These are phyloP conservation scores for Desmophyllum pertusum DNA, from an alignment of 92 coral and sea anemone genomes.

Conservation along the genomic window DNA sequence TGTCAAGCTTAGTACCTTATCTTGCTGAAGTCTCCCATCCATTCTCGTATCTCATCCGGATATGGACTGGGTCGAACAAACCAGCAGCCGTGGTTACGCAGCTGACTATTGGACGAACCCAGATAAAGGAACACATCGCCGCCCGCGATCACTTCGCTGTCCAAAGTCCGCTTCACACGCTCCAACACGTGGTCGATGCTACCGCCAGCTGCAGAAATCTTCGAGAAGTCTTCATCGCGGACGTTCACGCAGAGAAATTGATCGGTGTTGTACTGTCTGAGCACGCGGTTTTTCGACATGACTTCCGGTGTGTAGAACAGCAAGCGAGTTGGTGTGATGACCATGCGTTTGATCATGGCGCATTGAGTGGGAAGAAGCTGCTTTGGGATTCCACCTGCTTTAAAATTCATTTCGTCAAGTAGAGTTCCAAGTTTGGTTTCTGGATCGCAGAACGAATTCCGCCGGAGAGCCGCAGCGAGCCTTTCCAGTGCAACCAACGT, in stretches of 20 bases:
- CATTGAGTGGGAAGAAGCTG: conserved; percentile 80
- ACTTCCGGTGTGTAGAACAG: conserved; percentile 85
- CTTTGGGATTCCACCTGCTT: conserved; percentile 46
- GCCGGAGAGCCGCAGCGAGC: conserved; percentile 54
- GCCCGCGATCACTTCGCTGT: conserved; percentile 71
- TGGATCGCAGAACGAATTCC: conserved; percentile 84
- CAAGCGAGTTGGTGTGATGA: conserved; percentile 89
- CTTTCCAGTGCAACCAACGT: conserved; percentile 65
- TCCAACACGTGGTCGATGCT: conserved; percentile 59
- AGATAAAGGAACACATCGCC: conserved; percentile 70
- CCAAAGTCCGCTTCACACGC: conserved; percentile 62
- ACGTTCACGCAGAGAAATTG: conserved; percentile 81
- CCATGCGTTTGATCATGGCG: conserved; percentile 88
- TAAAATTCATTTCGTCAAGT: conserved; percentile 54
- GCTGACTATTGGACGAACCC: conserved; percentile 97
- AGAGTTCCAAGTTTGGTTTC: conserved; percentile 62
- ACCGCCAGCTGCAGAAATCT: conserved; percentile 74
- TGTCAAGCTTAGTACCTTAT: conserved; percentile 66
- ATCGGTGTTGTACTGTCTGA: conserved; percentile 75
- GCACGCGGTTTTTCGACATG: conserved; percentile 95
- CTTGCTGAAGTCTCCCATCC: conserved; percentile 96
- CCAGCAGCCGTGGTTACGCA: conserved; percentile 98
- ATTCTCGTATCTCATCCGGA: conserved; percentile 79
- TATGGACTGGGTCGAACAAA: conserved; percentile 72
- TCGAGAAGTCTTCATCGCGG: conserved; percentile 96